Evolutionary conservation across 2,888 invertebrate genomes (phyloP).

Genomic region (Plutella xylostella): DNA sequence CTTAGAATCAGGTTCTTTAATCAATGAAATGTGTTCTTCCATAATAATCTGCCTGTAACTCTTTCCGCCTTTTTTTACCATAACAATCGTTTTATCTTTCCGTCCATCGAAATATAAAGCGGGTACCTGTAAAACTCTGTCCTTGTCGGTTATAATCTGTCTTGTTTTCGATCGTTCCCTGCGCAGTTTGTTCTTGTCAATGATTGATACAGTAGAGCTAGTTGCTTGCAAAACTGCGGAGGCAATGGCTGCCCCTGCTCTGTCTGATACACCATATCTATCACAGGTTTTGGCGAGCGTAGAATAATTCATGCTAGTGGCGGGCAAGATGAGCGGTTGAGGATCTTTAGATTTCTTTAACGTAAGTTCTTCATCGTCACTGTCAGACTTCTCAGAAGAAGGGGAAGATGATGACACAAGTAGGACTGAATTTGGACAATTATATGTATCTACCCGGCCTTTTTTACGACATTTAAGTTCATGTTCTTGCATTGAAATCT

Average conservation of each 20-base stretch:
- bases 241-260: constrained; percentile 16
- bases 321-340: background rate
- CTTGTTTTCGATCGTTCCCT: constrained; percentile 9
- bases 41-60: constrained; percentile 3
- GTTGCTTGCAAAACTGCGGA: constrained; percentile 14
- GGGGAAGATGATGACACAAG: background rate
- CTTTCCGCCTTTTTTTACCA: constrained; percentile 16
- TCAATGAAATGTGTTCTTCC: constrained; percentile 18
- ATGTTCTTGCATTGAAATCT: constrained; percentile 8
- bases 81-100: constrained; percentile 12
- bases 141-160: background rate
- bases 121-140: constrained; percentile 6
- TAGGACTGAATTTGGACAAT: background rate
- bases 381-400: background rate
- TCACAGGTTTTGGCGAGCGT: constrained; percentile 15
- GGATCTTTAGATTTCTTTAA: background rate
- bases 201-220: constrained; percentile 8
- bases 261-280: constrained; percentile 18
- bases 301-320: constrained; percentile 6
- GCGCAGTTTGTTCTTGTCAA: constrained; percentile 16
- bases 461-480: no score
- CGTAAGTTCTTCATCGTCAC: no score
- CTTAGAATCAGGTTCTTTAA: constrained; percentile 15
- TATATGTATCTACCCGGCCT: no score
- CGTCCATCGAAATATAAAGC: constrained; percentile 21